A percentile compares a stretch with the other conserved stretches of the same genome.
Conservation (phyloP, 2,888 invertebrate genomes). For the Rhamphomyia laevipes region DNA sequence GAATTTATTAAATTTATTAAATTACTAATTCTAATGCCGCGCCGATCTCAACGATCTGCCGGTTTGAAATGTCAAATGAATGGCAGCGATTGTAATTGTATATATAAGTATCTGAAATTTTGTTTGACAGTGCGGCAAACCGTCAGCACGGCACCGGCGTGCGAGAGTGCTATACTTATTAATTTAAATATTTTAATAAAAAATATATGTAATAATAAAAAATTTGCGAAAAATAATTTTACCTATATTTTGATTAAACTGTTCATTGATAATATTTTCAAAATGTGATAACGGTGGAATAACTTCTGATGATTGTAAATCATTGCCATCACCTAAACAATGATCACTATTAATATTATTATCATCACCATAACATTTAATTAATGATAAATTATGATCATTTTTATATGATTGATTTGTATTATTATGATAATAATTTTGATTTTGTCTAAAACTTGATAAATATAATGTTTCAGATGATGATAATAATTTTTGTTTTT, state of each 20-base stretch:
- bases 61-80: no score
- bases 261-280: conserved; percentile 33
- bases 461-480: no score
- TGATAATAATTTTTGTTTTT: no score
- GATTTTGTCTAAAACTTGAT: not conserved
- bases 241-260: conserved; percentile 27
- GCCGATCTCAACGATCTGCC: no score
- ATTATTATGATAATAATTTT: conserved; percentile 9
- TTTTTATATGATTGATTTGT: conserved; percentile 13
- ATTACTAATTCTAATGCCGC: no score
- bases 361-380: conserved; percentile 21
- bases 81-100: no score
- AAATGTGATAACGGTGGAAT: conserved; percentile 36
- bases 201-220: not conserved
- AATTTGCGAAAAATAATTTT: conserved; percentile 5
- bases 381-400: conserved; percentile 24
- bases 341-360: not conserved
- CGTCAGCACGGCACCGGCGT: no score
- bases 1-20: no score
- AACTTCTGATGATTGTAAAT: conserved; percentile 26
- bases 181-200: not conserved
- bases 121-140: no score
- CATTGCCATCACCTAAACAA: conserved; percentile 11
- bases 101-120: no score
- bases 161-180: no score